A percentile compares a stretch with the other conserved stretches of the same genome.
Conservation (phyloP, 2,797 vertebrate genomes). For the Poecilia gillii region DNA sequence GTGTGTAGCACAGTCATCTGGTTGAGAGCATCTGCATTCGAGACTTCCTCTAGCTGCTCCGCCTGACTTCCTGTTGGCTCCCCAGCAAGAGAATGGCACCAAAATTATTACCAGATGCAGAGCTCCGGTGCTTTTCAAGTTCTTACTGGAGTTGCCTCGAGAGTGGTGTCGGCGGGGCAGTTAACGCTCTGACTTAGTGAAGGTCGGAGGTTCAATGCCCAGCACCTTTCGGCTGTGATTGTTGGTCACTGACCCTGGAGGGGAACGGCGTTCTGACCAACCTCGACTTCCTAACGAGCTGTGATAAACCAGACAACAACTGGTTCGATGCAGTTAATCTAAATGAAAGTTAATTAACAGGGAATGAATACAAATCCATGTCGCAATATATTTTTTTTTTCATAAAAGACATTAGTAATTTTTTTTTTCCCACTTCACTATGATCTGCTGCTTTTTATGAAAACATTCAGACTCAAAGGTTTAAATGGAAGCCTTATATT, state of each 20-base stretch:
- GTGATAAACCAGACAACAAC: neutral
- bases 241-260: neutral
- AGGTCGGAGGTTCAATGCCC: constrained; percentile 4
- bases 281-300: constrained; percentile 4
- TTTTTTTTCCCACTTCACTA: neutral
- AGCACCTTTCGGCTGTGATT: neutral
- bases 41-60: constrained; percentile 24
- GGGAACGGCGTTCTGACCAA: neutral
- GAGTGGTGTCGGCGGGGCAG: neutral
- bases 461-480: neutral
- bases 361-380: too few species aligned
- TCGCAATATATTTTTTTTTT: neutral
- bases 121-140: neutral
- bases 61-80: constrained; percentile 36
- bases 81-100: constrained; percentile 5
- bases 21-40: constrained; percentile 1
- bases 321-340: neutral
- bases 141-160: neutral
- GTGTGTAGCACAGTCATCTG: neutral
- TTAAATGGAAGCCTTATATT: neutral
- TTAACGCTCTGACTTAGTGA: constrained; percentile 13
- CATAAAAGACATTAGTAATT: neutral
- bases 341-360: neutral
- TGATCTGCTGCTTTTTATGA: neutral
- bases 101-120: constrained; percentile 23